These are phyloP conservation scores for Smithornis capensis DNA, from an alignment of 2,113 vertebrate species.

Conservation along the genomic window DNA sequence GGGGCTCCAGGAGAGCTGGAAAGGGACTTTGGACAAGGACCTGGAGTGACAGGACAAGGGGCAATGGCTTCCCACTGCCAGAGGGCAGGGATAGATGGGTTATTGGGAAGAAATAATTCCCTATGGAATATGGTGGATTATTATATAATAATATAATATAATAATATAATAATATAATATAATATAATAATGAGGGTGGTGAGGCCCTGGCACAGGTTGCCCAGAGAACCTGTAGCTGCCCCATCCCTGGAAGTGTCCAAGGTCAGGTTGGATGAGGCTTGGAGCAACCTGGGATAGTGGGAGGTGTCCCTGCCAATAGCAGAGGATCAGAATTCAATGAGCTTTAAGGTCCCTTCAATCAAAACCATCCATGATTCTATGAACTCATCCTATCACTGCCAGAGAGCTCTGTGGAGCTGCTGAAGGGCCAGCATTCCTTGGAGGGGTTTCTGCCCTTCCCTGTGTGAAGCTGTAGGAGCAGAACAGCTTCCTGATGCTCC, in stretches of 20 bases:
- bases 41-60: background rate
- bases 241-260: background rate
- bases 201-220: background rate
- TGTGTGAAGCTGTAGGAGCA: background rate
- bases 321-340: background rate
- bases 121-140: too few species aligned
- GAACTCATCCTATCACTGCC: background rate
- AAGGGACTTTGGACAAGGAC: too few species aligned
- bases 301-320: accelerated
- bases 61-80: background rate
- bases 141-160: too few species aligned
- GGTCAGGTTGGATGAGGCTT: accelerated
- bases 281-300: background rate
- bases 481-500: background rate
- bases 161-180: too few species aligned
- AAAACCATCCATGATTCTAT: background rate
- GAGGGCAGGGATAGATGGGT: background rate
- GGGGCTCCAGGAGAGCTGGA: background rate
- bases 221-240: background rate
- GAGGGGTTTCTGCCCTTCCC: background rate
- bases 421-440: background rate
- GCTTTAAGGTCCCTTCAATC: background rate
- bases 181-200: too few species aligned
- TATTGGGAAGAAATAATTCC: background rate
- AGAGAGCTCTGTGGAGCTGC: background rate